Base-by-base conservation (phyloP, 2,888 invertebrate species). In the Sarcophaga rosellei region DNA sequence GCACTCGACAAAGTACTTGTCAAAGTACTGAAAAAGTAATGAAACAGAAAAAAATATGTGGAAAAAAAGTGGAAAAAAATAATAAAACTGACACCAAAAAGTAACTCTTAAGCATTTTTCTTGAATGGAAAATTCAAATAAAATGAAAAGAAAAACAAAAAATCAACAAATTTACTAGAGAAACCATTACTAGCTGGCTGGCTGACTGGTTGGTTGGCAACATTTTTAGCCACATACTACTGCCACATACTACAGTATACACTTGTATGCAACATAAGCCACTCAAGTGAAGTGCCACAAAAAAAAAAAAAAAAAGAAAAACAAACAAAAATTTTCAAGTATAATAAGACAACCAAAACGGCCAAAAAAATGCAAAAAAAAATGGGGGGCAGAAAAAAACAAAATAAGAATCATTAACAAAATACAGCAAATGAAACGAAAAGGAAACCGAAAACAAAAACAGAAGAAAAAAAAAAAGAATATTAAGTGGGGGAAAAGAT, bases 41-140 rank as follows among this genome's bases (percentile, higher is more conserved):
- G 35, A 35, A 35, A 35, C 35, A 6, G 25, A 44, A 76, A 73
- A 62, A 57, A 20, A 63, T 12, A 57, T 23, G 17, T 20, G 45
- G 6, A 63, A 62, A 63, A 66, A 80, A 70, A 23, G 66, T n/a
- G n/a, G n/a, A n/a, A n/a, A n/a, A n/a, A n/a, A 65, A 59, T 69
- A 20, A 62, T 47, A 70, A 80, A 86, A 76, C 85, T 84, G 84
- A 73, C 87, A 87, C 85, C 86, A 83, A 88, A 84, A 86, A 81
- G 84, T 86, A 78, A 86, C 86, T 87, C 86, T 86, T 88, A 85
- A 86, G 72, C 77, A 82, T 85, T 82, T 86, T 87, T 53, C 53
- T 80, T 78, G 83, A 35, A 87, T 84, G 80, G 65, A 79, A 72
- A 72, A 78, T 35, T 69, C 53, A 74, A 53, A 53, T 53, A 53